phyloP scores from a whole-genome alignment of 1,140 invertebrate species.

The Calephelis virginiensis region DNA sequence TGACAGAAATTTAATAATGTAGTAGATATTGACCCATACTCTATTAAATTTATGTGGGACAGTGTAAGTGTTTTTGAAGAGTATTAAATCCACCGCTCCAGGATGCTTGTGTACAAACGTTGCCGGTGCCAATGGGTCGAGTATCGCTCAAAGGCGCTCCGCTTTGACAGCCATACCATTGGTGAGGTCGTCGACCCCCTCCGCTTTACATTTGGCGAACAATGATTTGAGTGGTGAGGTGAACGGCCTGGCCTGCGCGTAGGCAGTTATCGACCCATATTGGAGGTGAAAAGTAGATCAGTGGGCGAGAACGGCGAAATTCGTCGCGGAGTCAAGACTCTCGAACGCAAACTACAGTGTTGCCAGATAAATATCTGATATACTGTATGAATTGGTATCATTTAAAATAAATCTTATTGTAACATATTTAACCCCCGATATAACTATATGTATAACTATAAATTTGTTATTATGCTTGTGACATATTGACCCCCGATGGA shows the following conservation, averaged over 20 bases:
- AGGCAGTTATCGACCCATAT: constrained; percentile 78
- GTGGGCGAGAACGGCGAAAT: constrained; percentile 76
- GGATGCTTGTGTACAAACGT: constrained; percentile 29
- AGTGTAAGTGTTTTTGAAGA: too few relatives aligned
- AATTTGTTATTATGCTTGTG: too few relatives aligned
- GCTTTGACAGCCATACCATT: constrained; percentile 55
- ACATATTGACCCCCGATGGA: too few relatives aligned
- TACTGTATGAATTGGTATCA: too few relatives aligned
- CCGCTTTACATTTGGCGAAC: constrained; percentile 75
- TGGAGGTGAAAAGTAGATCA: constrained; percentile 77
- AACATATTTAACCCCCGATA: too few relatives aligned
- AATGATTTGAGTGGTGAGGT: constrained; percentile 76
- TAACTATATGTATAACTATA: too few relatives aligned
- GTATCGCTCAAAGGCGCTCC: constrained; percentile 67
- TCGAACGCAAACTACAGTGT: constrained; percentile 2
- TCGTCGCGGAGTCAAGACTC: constrained; percentile 54
- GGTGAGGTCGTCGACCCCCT: constrained; percentile 56
- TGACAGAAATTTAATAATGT: too few relatives aligned
- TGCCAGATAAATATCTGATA: too few relatives aligned
- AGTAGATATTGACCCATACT: too few relatives aligned
- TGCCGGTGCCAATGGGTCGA: constrained; percentile 51
- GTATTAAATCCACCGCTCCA: constrained; percentile 2
- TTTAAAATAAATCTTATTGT: too few relatives aligned
- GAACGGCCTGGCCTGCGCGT: constrained; percentile 74
- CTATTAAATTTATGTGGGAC: too few relatives aligned